A percentile compares a stretch with the other conserved stretches of the same genome.
Evolutionary conservation across 1,140 invertebrate species (phyloP).

Genomic region (Brachionus paranguensis): DNA sequence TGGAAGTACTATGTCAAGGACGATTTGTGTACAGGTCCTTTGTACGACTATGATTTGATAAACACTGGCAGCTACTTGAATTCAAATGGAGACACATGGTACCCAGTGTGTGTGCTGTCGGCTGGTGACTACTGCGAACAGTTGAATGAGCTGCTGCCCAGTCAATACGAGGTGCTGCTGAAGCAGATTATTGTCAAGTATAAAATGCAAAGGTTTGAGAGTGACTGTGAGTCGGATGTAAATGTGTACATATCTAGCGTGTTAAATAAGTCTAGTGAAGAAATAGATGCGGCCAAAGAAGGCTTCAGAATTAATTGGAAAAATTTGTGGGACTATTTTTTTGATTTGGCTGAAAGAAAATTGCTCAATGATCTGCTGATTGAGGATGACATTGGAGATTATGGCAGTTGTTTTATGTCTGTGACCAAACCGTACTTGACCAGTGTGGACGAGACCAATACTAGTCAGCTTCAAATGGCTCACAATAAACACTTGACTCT

Average conservation of each 20-base stretch:
- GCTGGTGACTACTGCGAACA: conserved; percentile 24
- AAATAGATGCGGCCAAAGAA: background rate
- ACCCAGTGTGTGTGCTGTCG: background rate
- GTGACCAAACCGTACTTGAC: conserved; percentile 18
- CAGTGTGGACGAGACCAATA: background rate
- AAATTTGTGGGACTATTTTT: conserved; percentile 38
- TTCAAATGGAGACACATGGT: background rate
- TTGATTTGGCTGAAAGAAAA: conserved; percentile 15
- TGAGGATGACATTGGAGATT: background rate
- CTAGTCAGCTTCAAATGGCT: background rate
- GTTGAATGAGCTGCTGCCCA: background rate
- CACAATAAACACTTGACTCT: conserved; percentile 34
- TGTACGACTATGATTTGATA: conserved; percentile 40
- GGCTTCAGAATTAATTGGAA: conserved; percentile 17
- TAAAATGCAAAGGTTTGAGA: background rate
- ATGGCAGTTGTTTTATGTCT: conserved; percentile 3
- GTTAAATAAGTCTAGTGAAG: background rate
- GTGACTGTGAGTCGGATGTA: background rate
- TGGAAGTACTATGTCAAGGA: conserved; percentile 37
- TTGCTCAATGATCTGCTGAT: background rate
- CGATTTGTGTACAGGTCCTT: conserved; percentile 41
- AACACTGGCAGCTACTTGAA: background rate
- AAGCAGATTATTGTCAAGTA: conserved; percentile 5
- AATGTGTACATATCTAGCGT: background rate
- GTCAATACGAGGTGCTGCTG: background rate